phyloP scores from a whole-genome alignment of 1,140 invertebrate species.

The Pissodes strobi region DNA sequence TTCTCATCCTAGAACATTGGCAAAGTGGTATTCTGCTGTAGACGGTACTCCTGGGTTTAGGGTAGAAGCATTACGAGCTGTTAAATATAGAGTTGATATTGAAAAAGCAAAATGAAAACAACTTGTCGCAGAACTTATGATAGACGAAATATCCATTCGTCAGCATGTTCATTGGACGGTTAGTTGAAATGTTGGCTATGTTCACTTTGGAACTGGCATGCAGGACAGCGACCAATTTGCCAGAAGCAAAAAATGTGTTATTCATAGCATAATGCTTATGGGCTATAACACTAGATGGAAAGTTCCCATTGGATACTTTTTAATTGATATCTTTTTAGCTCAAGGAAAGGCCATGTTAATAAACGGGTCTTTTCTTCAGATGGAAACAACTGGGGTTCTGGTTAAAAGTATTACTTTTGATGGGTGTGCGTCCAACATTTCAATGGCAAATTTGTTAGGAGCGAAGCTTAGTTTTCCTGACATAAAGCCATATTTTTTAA shows the following conservation, averaged over 20 bases:
- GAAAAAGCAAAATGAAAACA: not conserved
- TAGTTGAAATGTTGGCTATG: not conserved
- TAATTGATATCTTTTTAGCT: too few species aligned
- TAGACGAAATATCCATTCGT: not conserved
- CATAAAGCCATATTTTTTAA: too few species aligned
- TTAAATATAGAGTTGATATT: not conserved
- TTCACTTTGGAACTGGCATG: not conserved
- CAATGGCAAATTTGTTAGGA: too few species aligned
- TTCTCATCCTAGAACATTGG: not conserved
- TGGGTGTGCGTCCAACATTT: too few species aligned
- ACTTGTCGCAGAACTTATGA: not conserved
- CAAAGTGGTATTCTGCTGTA: not conserved
- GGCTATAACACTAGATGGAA: too few species aligned
- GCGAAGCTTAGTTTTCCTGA: too few species aligned
- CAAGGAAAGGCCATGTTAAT: too few species aligned
- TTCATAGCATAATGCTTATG: not conserved
- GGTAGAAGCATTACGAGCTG: not conserved
- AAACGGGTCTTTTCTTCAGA: too few species aligned
- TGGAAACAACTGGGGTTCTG: too few species aligned
- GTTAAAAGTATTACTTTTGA: too few species aligned
- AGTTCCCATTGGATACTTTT: too few species aligned
- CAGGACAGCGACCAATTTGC: not conserved
- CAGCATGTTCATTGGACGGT: not conserved
- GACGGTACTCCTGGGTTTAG: not conserved
- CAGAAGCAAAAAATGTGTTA: not conserved